Percentiles rank a stretch among this genome's conserved stretches.
Evolutionary conservation across 2,797 vertebrate genomes (phyloP).

Genomic region (Brotula barbata): DNA sequence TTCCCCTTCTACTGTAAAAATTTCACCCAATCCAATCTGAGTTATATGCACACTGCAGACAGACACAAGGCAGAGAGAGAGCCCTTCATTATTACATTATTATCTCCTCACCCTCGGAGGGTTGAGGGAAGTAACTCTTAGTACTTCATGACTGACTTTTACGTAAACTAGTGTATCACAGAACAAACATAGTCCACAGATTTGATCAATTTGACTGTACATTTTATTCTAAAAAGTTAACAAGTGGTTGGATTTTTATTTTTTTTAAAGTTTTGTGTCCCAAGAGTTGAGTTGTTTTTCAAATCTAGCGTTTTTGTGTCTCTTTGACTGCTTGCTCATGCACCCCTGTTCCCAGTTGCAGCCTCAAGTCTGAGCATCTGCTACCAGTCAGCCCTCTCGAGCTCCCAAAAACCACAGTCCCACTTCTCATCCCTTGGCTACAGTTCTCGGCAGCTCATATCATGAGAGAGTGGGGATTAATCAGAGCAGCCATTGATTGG

Average conservation of each 20-base stretch:
- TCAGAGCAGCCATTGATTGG: constrained; percentile 49
- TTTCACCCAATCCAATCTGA: too few species aligned
- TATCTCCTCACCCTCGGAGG: too few species aligned
- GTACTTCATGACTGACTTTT: too few species aligned
- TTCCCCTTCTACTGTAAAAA: too few species aligned
- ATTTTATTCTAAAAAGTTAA: constrained; percentile 16
- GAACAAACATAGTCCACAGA: not conserved
- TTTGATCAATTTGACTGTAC: not conserved
- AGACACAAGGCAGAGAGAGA: too few species aligned
- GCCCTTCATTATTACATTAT: too few species aligned
- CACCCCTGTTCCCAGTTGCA: constrained; percentile 20
- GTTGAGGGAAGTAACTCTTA: too few species aligned
- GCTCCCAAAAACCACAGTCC: constrained; percentile 51
- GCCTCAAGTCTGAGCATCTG: constrained; percentile 54
- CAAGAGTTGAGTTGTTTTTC: not conserved
- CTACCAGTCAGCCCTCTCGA: constrained; percentile 48
- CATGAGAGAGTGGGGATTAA: constrained; percentile 59
- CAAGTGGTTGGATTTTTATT: not conserved
- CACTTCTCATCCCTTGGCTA: constrained; percentile 37
- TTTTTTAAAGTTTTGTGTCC: not conserved
- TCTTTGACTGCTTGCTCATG: not conserved
- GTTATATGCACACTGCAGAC: too few species aligned
- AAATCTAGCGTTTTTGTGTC: not conserved
- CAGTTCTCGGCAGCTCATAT: constrained; percentile 36
- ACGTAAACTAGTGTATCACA: too few species aligned